Base-by-base conservation (phyloP, 2,888 invertebrate genomes). In the Thera obeliscata region DNA sequence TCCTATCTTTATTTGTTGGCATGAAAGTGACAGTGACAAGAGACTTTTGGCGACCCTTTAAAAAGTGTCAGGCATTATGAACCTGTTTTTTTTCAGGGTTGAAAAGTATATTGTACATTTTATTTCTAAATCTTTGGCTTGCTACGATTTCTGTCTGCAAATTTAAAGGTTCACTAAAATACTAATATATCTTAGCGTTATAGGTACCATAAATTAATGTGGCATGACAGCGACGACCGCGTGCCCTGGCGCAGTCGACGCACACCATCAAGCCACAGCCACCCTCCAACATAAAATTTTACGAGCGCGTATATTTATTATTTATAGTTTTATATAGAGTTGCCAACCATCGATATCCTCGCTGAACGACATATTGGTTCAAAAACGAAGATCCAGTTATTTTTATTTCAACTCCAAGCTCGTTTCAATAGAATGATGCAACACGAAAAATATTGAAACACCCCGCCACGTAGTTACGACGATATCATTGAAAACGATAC, bases 241-340 rank as follows among this genome's bases (percentile, higher is more conserved):
- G 76, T 83, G 79, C 77, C 75, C 79, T 77, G 75, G 75, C 81
- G 79, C 79, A 78, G 60, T 86, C 85, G 83, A 83, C 83, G 81
- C 80, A 79, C 81, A 78, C 83, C 81, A 79, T 81, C 83, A 82
- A 85, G 78, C 80, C 78, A 79, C 79, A 79, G 79, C 78, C 69
- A 62, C 70, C 86, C 84, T 80, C 82, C 79, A 76, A 81, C 87
- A 89, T 92, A 90, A 90, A 91, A 89, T 88, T 90, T 90, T 91
- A 91, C 86, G 85, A 80, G 82, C 77, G 81, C 83, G 85, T 88
- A 89, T 88, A 90, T 90, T 89, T 91, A 87, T 89, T 88, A 89
- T 90, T 89, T 90, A 89, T 88, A 88, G 89, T 87, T 88, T 87
- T 86, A 87, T 55, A 61, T 85, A 84, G 83, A 80, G 79, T 76